Percentiles rank a stretch among this genome's conserved stretches.
Conservation (phyloP, 2,113 vertebrate genomes). For the Triplophysa dalaica region DNA sequence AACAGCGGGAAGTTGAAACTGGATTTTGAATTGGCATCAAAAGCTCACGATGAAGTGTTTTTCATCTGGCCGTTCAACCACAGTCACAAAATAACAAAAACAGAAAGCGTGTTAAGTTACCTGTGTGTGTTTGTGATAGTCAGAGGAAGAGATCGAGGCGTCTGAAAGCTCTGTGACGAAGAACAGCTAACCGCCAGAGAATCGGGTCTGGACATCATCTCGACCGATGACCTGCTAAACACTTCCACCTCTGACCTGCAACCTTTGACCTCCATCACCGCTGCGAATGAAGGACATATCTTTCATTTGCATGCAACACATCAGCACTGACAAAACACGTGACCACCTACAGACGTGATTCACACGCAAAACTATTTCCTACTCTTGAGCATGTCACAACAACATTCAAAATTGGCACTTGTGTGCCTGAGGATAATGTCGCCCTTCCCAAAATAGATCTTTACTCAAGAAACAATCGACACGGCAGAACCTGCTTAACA, state of each 20-base stretch:
- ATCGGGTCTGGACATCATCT: not conserved
- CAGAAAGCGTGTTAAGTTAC: not conserved
- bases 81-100: not conserved
- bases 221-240: constrained; percentile 51
- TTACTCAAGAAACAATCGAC: not conserved
- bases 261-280: constrained; percentile 71
- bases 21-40: not conserved
- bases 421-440: not conserved
- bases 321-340: not conserved
- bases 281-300: not conserved
- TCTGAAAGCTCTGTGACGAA: constrained; percentile 41
- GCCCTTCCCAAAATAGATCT: constrained; percentile 2
- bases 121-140: constrained; percentile 52
- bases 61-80: not conserved
- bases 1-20: not conserved
- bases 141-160: constrained; percentile 65
- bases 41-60: not conserved
- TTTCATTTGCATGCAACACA: not conserved
- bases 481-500: constrained; percentile 51
- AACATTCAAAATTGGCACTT: not conserved
- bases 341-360: not conserved
- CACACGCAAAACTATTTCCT: not conserved
- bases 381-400: not conserved
- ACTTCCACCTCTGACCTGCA: constrained; percentile 67
- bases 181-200: constrained; percentile 19